Conservation (phyloP, 2,797 vertebrate species). For the Enteromius viviparus region DNA sequence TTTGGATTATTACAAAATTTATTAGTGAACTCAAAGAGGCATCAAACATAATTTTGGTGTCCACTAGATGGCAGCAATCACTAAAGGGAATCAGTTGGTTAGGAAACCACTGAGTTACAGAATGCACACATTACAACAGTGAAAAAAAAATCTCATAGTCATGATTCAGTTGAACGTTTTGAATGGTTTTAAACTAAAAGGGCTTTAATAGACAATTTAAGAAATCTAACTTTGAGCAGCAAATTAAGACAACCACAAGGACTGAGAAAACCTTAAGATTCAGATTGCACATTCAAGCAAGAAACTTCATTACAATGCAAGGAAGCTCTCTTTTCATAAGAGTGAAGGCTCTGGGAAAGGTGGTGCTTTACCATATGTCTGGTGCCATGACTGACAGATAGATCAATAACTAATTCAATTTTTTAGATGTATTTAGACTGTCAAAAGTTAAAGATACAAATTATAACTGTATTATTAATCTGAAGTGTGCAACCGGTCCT, state of each 20-base stretch:
- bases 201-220: not conserved
- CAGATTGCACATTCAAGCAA: not conserved
- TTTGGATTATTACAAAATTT: not conserved
- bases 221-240: not conserved
- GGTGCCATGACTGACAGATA: constrained; percentile 14
- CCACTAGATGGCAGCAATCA: not conserved
- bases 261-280: not conserved
- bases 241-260: not conserved
- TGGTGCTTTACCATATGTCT: constrained; percentile 8
- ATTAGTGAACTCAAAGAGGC: not conserved
- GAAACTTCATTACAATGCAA: not conserved
- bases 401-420: not conserved
- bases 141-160: not conserved
- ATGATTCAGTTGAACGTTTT: not conserved
- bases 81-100: not conserved
- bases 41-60: not conserved
- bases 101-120: not conserved
- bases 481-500: not conserved
- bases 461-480: not conserved
- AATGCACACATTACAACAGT: not conserved
- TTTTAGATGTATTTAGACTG: not conserved
- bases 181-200: not conserved
- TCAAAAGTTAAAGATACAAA: not conserved
- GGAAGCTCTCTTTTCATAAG: constrained; percentile 3
- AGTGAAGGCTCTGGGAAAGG: not conserved